A percentile compares a stretch with the other conserved stretches of the same genome.
These are phyloP conservation scores for Drosophila tanythrix DNA, from an alignment of 2,888 invertebrate species.

Conservation along the genomic window DNA sequence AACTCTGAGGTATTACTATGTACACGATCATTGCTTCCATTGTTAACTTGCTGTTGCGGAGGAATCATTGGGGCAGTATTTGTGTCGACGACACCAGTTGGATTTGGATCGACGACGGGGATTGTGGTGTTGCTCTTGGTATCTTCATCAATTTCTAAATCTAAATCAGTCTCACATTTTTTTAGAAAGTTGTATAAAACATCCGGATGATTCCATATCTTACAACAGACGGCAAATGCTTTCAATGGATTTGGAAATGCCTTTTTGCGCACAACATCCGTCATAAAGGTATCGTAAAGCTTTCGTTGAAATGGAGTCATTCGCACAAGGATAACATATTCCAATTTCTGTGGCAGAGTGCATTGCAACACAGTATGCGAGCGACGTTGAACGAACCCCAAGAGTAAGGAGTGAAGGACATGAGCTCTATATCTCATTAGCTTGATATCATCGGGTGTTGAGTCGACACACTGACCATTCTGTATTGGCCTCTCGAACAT, in stretches of 20 bases:
- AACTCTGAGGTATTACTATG: constrained; percentile 40
- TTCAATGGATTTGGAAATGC: constrained; percentile 97
- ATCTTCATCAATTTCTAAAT: constrained; percentile 92
- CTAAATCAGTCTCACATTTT: constrained; percentile 91
- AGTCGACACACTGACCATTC: constrained; percentile 99
- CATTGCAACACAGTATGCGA: constrained; percentile 96
- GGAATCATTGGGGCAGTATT: constrained; percentile 12
- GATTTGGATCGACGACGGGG: constrained; percentile 56
- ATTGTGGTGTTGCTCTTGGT: constrained; percentile 53
- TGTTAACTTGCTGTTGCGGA: constrained; percentile 24
- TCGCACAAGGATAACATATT: constrained; percentile 95
- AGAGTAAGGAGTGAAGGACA: constrained; percentile 95
- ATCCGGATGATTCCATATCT: constrained; percentile 98
- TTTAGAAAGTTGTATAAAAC: constrained; percentile 94
- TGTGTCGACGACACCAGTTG: constrained; percentile 14
- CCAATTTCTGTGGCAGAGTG: constrained; percentile 97
- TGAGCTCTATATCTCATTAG: constrained; percentile 98
- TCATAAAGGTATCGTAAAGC: constrained; percentile 97
- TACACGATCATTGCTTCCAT: constrained; percentile 26
- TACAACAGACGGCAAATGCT: constrained; percentile 99
- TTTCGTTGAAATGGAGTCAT: constrained; percentile 96
- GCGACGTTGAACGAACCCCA: constrained; percentile 98
- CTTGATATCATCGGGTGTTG: constrained; percentile 96
- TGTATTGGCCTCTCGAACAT: constrained; percentile 99
- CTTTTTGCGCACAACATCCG: constrained; percentile 93